These are phyloP conservation scores for Mystacornis crossleyi DNA, from an alignment of 2,113 vertebrate genomes.

Conservation along the genomic window DNA sequence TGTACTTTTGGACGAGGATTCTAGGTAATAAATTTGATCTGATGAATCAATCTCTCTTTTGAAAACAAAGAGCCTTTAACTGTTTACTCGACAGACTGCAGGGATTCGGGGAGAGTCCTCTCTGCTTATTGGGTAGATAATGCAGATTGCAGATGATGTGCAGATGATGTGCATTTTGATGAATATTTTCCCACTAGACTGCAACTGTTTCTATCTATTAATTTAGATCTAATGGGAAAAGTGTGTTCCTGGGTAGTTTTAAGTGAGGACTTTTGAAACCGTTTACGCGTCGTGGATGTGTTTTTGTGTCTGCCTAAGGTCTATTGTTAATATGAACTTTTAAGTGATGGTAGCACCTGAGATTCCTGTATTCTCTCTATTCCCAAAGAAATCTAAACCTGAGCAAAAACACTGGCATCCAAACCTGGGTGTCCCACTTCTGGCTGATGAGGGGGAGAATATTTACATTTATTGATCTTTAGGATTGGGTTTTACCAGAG, in stretches of 20 bases:
- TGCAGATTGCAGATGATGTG: conserved; percentile 63
- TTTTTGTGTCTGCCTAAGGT: not conserved
- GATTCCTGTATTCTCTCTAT: not conserved
- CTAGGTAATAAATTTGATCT: conserved; percentile 53
- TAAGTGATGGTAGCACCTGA: not conserved
- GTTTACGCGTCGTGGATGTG: rapidly evolving
- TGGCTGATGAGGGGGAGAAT: not conserved
- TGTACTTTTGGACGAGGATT: conserved; percentile 30
- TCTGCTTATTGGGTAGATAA: conserved; percentile 45
- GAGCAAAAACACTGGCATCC: not conserved
- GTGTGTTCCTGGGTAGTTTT: conserved; percentile 43
- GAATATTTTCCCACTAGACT: conserved; percentile 65
- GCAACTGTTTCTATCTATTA: conserved; percentile 65
- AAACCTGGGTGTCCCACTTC: not conserved
- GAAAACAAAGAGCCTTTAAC: conserved; percentile 70
- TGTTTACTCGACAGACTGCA: conserved; percentile 58
- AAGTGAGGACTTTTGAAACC: not conserved
- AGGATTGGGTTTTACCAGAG: not conserved
- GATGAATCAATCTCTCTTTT: conserved; percentile 54
- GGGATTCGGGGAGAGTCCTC: conserved; percentile 31
- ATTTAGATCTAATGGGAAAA: conserved; percentile 63
- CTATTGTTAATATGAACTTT: not conserved
- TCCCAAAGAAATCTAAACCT: not conserved
- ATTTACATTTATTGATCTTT: not conserved
- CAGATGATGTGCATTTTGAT: conserved; percentile 68